Evolutionary conservation across 2,797 vertebrate species (phyloP).

Genomic region (Mormyrops attenuatus): DNA sequence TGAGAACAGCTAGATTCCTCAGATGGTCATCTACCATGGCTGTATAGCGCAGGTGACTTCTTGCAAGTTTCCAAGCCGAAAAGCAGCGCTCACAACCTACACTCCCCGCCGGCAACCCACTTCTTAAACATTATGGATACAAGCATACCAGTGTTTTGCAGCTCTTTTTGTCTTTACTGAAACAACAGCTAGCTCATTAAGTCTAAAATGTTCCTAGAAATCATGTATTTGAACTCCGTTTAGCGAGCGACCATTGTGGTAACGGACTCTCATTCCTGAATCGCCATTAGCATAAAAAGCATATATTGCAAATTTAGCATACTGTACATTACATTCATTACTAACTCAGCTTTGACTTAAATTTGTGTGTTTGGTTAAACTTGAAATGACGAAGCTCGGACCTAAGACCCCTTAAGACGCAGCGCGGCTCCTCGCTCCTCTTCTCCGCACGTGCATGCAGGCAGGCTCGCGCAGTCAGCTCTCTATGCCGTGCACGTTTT

Average conservation of each 20-base stretch:
- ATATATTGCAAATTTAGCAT: background rate
- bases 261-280: background rate
- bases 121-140: too few species aligned
- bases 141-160: too few species aligned
- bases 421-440: too few species aligned
- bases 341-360: background rate
- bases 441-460: too few species aligned
- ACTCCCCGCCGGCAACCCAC: background rate
- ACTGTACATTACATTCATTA: background rate
- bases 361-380: background rate
- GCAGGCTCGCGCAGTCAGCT: too few species aligned
- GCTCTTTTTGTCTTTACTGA: too few species aligned
- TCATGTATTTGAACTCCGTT: too few species aligned
- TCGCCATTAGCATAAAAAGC: background rate
- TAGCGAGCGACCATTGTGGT: background rate
- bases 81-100: background rate
- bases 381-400: background rate
- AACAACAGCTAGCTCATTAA: too few species aligned
- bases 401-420: background rate
- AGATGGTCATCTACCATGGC: background rate
- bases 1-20: background rate
- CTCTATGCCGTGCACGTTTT: too few species aligned
- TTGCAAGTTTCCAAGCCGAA: background rate
- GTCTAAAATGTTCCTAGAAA: too few species aligned
- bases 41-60: background rate